Percentiles rank a stretch among this genome's conserved stretches.
phyloP scores from a whole-genome alignment of 1,140 invertebrate genomes.

The Drosophila pachea region DNA sequence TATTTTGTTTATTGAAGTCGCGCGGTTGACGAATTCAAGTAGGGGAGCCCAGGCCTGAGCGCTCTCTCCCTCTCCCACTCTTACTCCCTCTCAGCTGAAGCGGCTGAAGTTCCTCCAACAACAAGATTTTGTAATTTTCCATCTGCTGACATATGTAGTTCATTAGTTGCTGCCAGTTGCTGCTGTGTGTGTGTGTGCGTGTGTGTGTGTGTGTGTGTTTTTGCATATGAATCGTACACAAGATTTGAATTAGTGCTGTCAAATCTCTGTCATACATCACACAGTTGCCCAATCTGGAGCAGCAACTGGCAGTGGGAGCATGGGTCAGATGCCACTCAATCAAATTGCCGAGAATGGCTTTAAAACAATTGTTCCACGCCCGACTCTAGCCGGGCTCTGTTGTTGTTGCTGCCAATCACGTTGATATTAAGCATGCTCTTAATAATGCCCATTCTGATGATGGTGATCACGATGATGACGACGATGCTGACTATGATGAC shows the following conservation, averaged over 20 bases:
- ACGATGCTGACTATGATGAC: no score
- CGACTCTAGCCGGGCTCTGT: neutral
- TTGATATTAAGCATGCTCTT: neutral
- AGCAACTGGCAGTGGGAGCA: neutral
- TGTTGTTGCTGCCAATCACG: neutral
- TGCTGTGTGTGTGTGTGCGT: conserved; percentile 1
- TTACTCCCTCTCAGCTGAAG: no score
- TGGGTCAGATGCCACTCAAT: conserved; percentile 63
- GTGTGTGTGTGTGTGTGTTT: conserved; percentile 21
- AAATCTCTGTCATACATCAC: conserved; percentile 72
- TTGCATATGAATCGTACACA: conserved; percentile 61
- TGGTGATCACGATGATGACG: neutral
- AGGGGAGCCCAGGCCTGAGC: conserved; percentile 10
- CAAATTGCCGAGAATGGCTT: conserved; percentile 55
- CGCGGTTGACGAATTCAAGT: conserved; percentile 46
- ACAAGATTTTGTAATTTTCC: conserved; percentile 73
- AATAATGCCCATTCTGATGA: conserved; percentile 2
- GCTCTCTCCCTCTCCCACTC: conserved; percentile 4
- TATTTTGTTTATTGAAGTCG: conserved; percentile 59
- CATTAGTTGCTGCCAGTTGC: conserved; percentile 46
- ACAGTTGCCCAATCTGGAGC: conserved; percentile 7
- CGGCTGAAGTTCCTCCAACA: conserved; percentile 22
- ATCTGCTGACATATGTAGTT: conserved; percentile 75
- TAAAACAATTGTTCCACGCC: conserved; percentile 52
- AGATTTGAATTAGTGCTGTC: conserved; percentile 76